Base-by-base conservation (phyloP, 2,113 vertebrate genomes). In the Phycodurus eques region DNA sequence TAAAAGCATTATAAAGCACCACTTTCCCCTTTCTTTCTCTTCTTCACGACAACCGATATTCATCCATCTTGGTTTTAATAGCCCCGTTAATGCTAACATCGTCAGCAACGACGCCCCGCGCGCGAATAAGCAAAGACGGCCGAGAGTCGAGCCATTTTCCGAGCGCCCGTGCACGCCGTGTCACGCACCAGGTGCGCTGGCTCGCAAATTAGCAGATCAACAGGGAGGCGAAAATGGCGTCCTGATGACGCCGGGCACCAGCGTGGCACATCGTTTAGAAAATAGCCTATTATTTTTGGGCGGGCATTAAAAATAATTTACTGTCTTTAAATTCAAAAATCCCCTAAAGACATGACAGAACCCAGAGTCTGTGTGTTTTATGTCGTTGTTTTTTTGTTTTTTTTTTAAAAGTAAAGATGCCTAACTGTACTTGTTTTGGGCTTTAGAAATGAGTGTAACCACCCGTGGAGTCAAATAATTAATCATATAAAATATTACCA, bases 241-340 rank as follows among this genome's bases (percentile, higher is more conserved):
- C 88, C 87, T 88, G 89, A 92, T 89, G 88, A 92, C 90, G 87
- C 81, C 78, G 74, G 80, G 78, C 86, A 84, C 84, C 92, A 89
- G 90, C 91, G 82, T 87, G 91, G 77, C 85, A 91, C 88, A 82
- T 90, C 92, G 79, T 93, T 92, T 92, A 90, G 90, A 84, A 93
- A 93, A 93, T 92, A 89, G 91, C 87, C 92, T 90, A 91, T 93
- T 93, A 92, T 92, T 91, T 91, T 92, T 90, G 86, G 75, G 86
- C 85, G 78, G 80, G 89, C 91, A 91, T 93, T 92, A 90, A 92
- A 92, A 92, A 92, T 92, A 91, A 92, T 93, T 92, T 92, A 91
- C 82, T 80, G 85, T 87, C 85, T 90, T 90, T 85, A 88, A 88
- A 87, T 79, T 88, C 79, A 87, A 85, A 85, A 92, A 90, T 89